Base-by-base conservation (phyloP, 1,140 invertebrate species). In the Zaprionus davidi region DNA sequence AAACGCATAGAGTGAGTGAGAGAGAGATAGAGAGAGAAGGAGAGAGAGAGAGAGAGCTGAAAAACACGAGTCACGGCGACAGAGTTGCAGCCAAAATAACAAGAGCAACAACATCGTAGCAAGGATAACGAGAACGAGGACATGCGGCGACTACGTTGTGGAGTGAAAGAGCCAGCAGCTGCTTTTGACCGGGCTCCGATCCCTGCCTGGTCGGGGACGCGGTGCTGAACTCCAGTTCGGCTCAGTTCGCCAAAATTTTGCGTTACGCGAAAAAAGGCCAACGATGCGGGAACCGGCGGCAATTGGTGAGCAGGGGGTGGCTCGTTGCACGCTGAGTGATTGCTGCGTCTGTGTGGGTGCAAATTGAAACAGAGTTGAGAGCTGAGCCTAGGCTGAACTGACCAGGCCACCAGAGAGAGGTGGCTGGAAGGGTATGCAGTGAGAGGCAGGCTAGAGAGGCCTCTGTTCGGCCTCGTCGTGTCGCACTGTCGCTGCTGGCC, bases 301-400 rank as follows among this genome's bases (percentile, higher is more conserved):
- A 78, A 73, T 28, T 67, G 63, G 62, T 62, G 56, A 9, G 20
- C 24, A 46, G 53, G 58, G 66, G 69, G 20, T 49, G 71, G 49
- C 55, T 49, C 12, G 68, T 69, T 65, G 79, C 63, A 63, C 46
- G 62, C 71, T 79, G 79, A 85, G 79, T 86, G 82, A 86, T 86
- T 88, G 85, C 74, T 62, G 59, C 72, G 65, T 67, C 71, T 77
- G 76, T 79, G 81, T 83, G 83, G 84, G 78, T 87, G 85, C 84
- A 84, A 87, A 87, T 87, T 87, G 84, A 87, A 87, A 87, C 85
- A 90, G 78, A 88, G 77, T 80, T 71, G 79, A 78, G 71, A 56
- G 34, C 46, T 72, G 69, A 53, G 64, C 53, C 71, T 49, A 38
- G 22, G 31, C 58, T 41, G 51, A 67, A 46, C 63, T 28, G 22